Conservation (phyloP, 2,113 vertebrate genomes). For the Sakesphorus luctuosus region DNA sequence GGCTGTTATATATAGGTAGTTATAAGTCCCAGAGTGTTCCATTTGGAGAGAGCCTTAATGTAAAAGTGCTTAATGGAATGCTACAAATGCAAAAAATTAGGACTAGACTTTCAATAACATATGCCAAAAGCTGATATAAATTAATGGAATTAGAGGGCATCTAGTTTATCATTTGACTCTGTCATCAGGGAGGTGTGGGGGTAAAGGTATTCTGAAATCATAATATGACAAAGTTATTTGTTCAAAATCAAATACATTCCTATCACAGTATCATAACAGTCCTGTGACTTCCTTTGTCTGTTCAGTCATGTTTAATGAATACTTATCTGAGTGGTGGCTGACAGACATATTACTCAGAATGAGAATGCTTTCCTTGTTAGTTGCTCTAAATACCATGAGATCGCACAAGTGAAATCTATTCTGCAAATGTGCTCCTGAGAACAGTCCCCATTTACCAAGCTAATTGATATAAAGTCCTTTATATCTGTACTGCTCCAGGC, state of each 20-base stretch:
- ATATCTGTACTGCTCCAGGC: not conserved
- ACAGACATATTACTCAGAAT: not conserved
- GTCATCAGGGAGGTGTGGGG: not conserved
- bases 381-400: not conserved
- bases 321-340: not conserved
- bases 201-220: not conserved
- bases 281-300: not conserved
- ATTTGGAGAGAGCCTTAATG: not conserved
- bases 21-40: not conserved
- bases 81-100: not conserved
- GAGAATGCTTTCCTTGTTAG: not conserved
- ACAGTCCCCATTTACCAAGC: not conserved
- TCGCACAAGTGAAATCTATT: not conserved
- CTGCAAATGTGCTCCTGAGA: not conserved
- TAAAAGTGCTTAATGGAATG: not conserved
- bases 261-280: not conserved
- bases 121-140: not conserved
- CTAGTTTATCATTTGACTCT: not conserved
- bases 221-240: not conserved
- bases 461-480: not conserved
- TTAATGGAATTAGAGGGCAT: not conserved
- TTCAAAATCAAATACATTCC: not conserved
- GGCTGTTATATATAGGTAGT: not conserved
- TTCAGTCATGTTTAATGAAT: not conserved
- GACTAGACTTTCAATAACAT: not conserved